Base-by-base conservation (phyloP, 1,140 invertebrate species). In the Drosophila watanabei region DNA sequence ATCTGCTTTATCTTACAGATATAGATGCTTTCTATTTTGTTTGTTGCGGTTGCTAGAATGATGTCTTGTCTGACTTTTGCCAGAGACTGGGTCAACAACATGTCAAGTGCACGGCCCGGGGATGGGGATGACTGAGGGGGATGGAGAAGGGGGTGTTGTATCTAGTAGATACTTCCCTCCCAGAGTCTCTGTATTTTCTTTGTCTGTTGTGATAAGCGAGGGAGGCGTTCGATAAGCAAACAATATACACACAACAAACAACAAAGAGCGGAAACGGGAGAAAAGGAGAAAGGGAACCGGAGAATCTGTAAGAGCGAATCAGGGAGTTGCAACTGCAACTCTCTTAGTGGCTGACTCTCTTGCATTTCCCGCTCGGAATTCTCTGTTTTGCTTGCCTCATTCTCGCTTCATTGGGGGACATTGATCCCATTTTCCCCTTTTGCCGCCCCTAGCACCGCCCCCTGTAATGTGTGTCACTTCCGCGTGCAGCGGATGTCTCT, bases 41-140 rank as follows among this genome's bases (percentile, higher is more conserved):
- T 82, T 68, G 59, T 41, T 48, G 18, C 45, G 58, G 54, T 69
- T 37, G 56, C 37, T 63, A 46, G 72, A 45, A 45, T 64, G 70
- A 45, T 52, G 49, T 45, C 56, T 43, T 30, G 52, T 49, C 35
- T 41, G 59, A 65, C 41, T 81, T 77, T 46, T 60, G 24, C 54
- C 35, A 57, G 63, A 70, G 77, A 89, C 68, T 88, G 86, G 85
- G 85, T 88, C 85, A 89, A 89, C 80, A 89, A 85, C 86, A 89
- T 89, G 86, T 83, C 85, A 89, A 88, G 84, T 89, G 84, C 80
- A 73, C 9, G 33, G 18, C n/a, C 5, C 20, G 37, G 28, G 35
- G 28, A 43, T 32, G 37, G 28, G 35, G 28, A 43, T 57, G 30
- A 32, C 24, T 3, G 4, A 41, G n/a, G 11, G 32, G 39, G 46